Evolutionary conservation across 1,140 invertebrate species (phyloP).

Genomic region (Sinella curviseta): DNA sequence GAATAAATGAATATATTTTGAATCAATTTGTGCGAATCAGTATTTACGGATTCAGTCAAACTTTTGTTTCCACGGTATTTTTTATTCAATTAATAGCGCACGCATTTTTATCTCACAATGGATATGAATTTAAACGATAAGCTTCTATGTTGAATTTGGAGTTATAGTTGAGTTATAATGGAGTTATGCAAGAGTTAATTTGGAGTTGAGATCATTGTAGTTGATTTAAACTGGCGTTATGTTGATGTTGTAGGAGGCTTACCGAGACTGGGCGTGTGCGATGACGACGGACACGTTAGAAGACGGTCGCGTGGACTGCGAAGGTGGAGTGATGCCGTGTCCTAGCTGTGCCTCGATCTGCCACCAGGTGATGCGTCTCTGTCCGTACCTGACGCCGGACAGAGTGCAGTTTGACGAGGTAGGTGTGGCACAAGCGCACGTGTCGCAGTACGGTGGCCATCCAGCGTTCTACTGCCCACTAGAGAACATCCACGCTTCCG

Average conservation of each 20-base stretch:
- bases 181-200: too few relatives aligned
- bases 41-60: too few relatives aligned
- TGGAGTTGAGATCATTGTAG: too few relatives aligned
- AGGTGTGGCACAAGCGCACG: conserved; percentile 28
- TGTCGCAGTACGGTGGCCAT: conserved; percentile 48
- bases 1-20: too few relatives aligned
- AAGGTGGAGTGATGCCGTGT: conserved; percentile 37
- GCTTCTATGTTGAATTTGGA: too few relatives aligned
- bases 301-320: conserved; percentile 33
- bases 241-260: conserved; percentile 41
- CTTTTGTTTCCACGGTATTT: too few relatives aligned
- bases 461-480: conserved; percentile 48
- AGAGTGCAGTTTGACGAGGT: conserved; percentile 32
- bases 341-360: conserved; percentile 47
- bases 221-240: too few relatives aligned
- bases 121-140: too few relatives aligned
- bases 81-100: too few relatives aligned
- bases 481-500: conserved; percentile 30
- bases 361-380: conserved; percentile 40
- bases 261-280: conserved; percentile 48
- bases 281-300: conserved; percentile 32
- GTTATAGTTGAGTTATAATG: too few relatives aligned
- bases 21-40: too few relatives aligned
- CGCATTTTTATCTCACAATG: too few relatives aligned
- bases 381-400: conserved; percentile 48